A percentile compares a stretch with the other conserved stretches of the same genome.
Evolutionary conservation across 2,888 invertebrate species (phyloP).

Genomic region (Hofmannophila pseudospretella): DNA sequence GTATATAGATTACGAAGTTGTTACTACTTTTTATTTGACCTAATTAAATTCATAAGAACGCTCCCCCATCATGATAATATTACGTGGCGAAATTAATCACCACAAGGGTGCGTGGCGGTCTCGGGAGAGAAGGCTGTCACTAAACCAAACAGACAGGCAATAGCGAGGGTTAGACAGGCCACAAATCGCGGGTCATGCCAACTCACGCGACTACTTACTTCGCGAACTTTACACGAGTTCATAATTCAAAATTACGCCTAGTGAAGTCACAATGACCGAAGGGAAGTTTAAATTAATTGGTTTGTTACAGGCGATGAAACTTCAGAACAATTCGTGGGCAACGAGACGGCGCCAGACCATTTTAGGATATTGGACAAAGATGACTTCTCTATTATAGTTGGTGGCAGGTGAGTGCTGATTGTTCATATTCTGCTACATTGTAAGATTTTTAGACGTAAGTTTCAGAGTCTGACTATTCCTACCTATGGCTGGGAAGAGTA

Average conservation of each 20-base stretch:
- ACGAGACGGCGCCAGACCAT: constrained; percentile 87
- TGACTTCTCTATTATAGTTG: constrained; percentile 90
- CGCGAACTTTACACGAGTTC: constrained; percentile 12
- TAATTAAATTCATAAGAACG: too few species aligned
- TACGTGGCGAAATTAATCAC: too few species aligned
- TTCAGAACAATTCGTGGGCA: constrained; percentile 87
- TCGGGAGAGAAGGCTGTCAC: constrained; percentile 17
- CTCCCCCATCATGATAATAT: too few species aligned
- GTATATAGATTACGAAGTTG: too few species aligned
- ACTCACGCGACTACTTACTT: constrained; percentile 24
- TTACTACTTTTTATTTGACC: too few species aligned
- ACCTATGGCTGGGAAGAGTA: neutral
- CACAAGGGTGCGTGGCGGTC: too few species aligned
- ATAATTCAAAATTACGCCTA: constrained; percentile 16
- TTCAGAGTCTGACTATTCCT: neutral
- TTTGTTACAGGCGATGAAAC: constrained; percentile 83
- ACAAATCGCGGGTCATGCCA: constrained; percentile 30
- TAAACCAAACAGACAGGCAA: constrained; percentile 17
- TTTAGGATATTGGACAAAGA: constrained; percentile 94
- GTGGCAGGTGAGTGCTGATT: constrained; percentile 89
- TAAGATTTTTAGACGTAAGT: too few species aligned
- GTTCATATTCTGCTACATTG: too few species aligned
- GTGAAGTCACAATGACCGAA: constrained; percentile 21
- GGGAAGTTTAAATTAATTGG: constrained; percentile 40
- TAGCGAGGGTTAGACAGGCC: constrained; percentile 14